Evolutionary conservation across 2,113 vertebrate genomes (phyloP), one percentile per base, ranked within the genome.

Genomic region (Piprites chloris): DNA sequence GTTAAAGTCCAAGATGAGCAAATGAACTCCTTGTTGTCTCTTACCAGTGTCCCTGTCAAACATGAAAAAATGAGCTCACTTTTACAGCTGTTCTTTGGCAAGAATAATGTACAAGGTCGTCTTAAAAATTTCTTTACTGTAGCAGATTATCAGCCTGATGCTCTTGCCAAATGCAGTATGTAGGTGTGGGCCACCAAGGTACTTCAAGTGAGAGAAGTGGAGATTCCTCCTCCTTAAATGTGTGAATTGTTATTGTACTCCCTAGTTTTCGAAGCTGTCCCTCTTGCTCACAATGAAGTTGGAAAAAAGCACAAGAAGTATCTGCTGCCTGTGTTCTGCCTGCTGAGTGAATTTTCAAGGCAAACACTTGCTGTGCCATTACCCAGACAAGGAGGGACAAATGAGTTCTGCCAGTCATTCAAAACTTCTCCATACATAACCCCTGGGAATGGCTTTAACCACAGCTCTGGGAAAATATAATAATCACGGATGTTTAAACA

Each of bases 231-330:
- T 80, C 63, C 77, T 79, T 71, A 62, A 32, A 69, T 58, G 21
- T 37, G 13, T 79, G 26, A 62, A 16, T 85, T 66, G 37, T 11
- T 96, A 14, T 30, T 55, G 72, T 56, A 18, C 62, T 56, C 21
- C 37, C 82, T 61, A 5, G 6, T 82, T 94, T 82, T 83, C 53
- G 81, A 66, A 92, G 58, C 1, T 1, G 2, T 41, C 27, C 20
- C 6, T 78, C 35, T 68, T 0, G 0, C 49, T 76, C 5, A 1
- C 0, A 6, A 0, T 24, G 30, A 49, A 76, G 81, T 27, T 82
- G n/a, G 68, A 84, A 55, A 52, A 86, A 59, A 52, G 28, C 22
- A 22, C 26, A 24, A 61, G 59, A 52, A 21, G 19, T 23, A 4
- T 9, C 4, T 22, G 32, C 61, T 75, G 33, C 47, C 84, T 24